Percentiles rank a stretch among this genome's conserved stretches.
phyloP scores from a whole-genome alignment of 2,888 invertebrate genomes.

The Andrena minutula region DNA sequence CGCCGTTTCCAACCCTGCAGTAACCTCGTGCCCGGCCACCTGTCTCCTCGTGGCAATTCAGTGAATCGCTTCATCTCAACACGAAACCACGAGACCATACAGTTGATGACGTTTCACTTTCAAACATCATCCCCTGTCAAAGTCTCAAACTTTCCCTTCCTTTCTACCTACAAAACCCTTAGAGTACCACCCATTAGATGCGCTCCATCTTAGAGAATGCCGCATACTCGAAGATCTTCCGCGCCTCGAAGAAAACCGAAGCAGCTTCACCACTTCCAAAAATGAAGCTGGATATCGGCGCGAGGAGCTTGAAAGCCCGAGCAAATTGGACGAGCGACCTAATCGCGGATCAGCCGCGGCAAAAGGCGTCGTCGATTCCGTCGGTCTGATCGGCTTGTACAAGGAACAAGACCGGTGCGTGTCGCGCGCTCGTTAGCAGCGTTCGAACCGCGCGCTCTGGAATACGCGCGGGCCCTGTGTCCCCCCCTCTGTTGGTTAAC shows the following conservation, averaged over 20 bases:
- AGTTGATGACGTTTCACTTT: neutral
- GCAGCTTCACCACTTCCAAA: neutral
- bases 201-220: too few species aligned
- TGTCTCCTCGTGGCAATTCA: conserved; percentile 67
- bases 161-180: too few species aligned
- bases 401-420: conserved; percentile 64
- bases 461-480: conserved; percentile 37
- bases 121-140: neutral
- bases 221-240: too few species aligned
- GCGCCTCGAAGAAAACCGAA: neutral
- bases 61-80: conserved; percentile 68
- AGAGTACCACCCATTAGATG: too few species aligned
- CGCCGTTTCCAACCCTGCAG: conserved; percentile 36
- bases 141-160: too few species aligned
- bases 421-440: conserved; percentile 69
- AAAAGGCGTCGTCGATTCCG: conserved; percentile 65
- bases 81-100: conserved; percentile 6
- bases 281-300: conserved; percentile 14
- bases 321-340: conserved; percentile 70
- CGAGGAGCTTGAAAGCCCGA: conserved; percentile 56
- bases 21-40: conserved; percentile 52
- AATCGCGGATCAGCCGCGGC: conserved; percentile 60
- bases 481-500: conserved; percentile 42
- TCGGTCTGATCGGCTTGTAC: conserved; percentile 51
- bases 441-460: conserved; percentile 40